Evolutionary conservation across 2,888 invertebrate species (phyloP), one percentile per base, ranked within the genome.

Genomic region (Drosophila prolongata): DNA sequence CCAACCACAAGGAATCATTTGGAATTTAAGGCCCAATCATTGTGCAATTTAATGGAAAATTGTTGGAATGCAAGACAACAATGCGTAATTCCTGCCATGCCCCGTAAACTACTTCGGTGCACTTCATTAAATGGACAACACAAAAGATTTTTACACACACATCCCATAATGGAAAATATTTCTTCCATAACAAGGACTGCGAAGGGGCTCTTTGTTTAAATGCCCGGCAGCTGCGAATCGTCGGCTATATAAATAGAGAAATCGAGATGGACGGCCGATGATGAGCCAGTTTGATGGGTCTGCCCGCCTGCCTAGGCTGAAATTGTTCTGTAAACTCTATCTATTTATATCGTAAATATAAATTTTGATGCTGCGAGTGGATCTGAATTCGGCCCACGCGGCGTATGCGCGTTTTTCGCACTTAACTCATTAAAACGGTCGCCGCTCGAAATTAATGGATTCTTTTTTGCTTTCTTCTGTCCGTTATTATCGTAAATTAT

Each of bases 331-430:
- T 82, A 87, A 83, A 73, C 66, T 78, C 57, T 54, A 43, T 56
- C 42, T 79, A 77, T 81, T 79, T 85, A 74, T 79, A 81, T 71
- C 68, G 69, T 66, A 66, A 66, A 66, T 66, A 54, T 47, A 66
- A 40, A 67, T 43, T 43, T 47, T 35, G 46, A 54, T 66, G 53
- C 34, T 40, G n/a, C n/a, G 49, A 13, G 53, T 43, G 34, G 8
- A 38, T 30, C 49, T 74, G 73, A 80, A 74, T 50, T 53, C 75
- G 57, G 35, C 76, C 71, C 73, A 77, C 77, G 74, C 72, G 74
- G 70, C 76, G 77, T 76, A 75, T 77, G 73, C 75, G 61, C 69
- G 79, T 89, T 81, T 84, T 87, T 87, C 84, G 75, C 89, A 86
- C 87, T 76, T 78, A 76, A 75, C 79, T 77, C 87, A 80, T 80